Percentiles rank a stretch among this genome's conserved stretches.
These are phyloP conservation scores for Ciconia nigra DNA, from an alignment of 2,797 vertebrate genomes.

Conservation along the genomic window DNA sequence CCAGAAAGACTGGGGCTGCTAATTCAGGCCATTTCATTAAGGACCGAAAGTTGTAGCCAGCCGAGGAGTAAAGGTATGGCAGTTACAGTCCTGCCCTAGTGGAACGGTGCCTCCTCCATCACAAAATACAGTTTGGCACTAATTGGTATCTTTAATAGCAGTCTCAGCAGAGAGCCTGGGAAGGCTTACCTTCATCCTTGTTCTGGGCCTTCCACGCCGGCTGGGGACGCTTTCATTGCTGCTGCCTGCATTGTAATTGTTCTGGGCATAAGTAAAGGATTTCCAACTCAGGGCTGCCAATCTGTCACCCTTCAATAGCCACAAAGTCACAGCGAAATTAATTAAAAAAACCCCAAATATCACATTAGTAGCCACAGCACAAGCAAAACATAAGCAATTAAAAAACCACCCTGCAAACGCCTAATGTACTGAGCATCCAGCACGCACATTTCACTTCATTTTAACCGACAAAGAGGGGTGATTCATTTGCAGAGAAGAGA, in stretches of 20 bases:
- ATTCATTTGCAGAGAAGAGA: slow-evolving; percentile 9
- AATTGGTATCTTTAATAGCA: slow-evolving; percentile 42
- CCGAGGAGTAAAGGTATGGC: not conserved
- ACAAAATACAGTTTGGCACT: slow-evolving; percentile 51
- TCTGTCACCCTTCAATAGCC: slow-evolving; percentile 51
- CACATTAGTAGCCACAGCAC: slow-evolving; percentile 5
- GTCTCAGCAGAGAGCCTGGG: not conserved
- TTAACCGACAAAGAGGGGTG: not conserved
- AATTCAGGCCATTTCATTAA: not conserved
- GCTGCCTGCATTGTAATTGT: slow-evolving; percentile 27
- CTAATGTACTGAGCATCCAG: not conserved
- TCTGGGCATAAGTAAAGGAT: slow-evolving; percentile 40
- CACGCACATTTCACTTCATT: not conserved
- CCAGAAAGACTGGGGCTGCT: not conserved
- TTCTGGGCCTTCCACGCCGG: not conserved
- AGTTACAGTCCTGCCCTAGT: not conserved
- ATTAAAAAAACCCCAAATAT: slow-evolving; percentile 12
- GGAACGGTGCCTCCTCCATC: slow-evolving; percentile 23
- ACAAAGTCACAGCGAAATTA: slow-evolving; percentile 42
- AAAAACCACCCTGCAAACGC: not conserved
- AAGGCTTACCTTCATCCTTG: slow-evolving; percentile 33
- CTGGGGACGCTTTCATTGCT: slow-evolving; percentile 22
- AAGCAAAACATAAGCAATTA: slow-evolving; percentile 53
- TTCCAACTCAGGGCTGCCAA: slow-evolving; percentile 35
- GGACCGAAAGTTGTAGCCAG: not conserved